These are phyloP conservation scores for Chalcis sispes DNA, from an alignment of 2,888 invertebrate species.

Conservation along the genomic window DNA sequence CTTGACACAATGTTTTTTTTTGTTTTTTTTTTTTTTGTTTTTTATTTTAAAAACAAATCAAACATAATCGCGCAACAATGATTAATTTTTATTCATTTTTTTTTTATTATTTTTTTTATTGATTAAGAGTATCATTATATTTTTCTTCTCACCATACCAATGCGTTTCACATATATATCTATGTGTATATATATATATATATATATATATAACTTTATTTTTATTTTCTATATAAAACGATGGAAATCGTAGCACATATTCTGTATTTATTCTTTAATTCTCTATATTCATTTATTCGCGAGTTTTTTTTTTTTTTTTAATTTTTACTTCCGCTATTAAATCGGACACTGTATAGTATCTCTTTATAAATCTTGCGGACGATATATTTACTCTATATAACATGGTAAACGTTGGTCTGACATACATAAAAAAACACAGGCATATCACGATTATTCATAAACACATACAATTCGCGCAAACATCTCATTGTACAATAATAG, in stretches of 20 bases:
- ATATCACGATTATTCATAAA: slow-evolving; percentile 56
- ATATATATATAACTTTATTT: too few species aligned
- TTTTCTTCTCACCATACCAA: slow-evolving; percentile 20
- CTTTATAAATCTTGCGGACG: slow-evolving; percentile 51
- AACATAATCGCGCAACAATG: slow-evolving; percentile 22
- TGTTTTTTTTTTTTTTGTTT: background rate
- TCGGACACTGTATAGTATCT: slow-evolving; percentile 11
- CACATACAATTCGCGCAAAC: slow-evolving; percentile 53
- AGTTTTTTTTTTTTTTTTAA: slow-evolving; percentile 20
- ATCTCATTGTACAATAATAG: slow-evolving; percentile 49
- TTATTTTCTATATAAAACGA: slow-evolving; percentile 49
- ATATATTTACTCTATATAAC: slow-evolving; percentile 46
- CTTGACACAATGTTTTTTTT: slow-evolving; percentile 36
- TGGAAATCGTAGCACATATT: slow-evolving; percentile 46
- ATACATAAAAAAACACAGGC: slow-evolving; percentile 57
- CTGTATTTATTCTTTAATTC: slow-evolving; percentile 20
- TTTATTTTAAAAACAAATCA: slow-evolving; percentile 18
- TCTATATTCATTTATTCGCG: slow-evolving; percentile 25
- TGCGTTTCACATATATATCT: slow-evolving; percentile 33
- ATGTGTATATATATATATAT: too few species aligned
- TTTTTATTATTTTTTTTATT: background rate
- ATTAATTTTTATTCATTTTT: slow-evolving; percentile 4
- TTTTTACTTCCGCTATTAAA: slow-evolving; percentile 14
- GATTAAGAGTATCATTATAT: slow-evolving; percentile 19
- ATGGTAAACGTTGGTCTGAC: slow-evolving; percentile 56